Conservation (phyloP, 2,113 vertebrate species). For the Xiphophorus couchianus region DNA sequence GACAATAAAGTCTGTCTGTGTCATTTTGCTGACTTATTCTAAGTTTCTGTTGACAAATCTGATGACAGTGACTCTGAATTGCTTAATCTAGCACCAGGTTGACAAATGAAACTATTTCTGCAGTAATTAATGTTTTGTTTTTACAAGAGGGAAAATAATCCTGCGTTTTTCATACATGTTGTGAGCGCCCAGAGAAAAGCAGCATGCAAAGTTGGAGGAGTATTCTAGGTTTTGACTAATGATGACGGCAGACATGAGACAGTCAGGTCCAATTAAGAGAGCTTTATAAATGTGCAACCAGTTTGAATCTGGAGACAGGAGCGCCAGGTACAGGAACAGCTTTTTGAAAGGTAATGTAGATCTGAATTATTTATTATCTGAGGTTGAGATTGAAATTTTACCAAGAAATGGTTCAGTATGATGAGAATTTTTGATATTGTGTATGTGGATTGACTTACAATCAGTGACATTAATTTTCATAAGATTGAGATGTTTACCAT, state of each 20-base stretch:
- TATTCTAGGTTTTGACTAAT: background rate
- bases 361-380: background rate
- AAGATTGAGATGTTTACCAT: background rate
- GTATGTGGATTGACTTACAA: background rate
- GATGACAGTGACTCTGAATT: background rate
- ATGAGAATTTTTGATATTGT: background rate
- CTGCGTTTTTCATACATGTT: background rate
- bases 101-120: background rate
- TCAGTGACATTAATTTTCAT: background rate
- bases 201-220: background rate
- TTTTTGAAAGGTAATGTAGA: background rate
- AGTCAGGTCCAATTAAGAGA: background rate
- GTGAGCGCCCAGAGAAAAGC: background rate
- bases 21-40: conserved; percentile 22
- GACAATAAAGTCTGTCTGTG: no score
- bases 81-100: background rate
- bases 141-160: background rate
- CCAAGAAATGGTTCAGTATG: background rate
- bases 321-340: background rate
- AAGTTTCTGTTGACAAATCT: background rate
- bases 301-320: background rate
- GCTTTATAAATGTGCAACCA: background rate
- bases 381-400: background rate
- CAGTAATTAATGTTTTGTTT: background rate
- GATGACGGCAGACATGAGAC: background rate